Conservation (phyloP, 2,888 invertebrate species). For the Callyntrura guangdongensis region DNA sequence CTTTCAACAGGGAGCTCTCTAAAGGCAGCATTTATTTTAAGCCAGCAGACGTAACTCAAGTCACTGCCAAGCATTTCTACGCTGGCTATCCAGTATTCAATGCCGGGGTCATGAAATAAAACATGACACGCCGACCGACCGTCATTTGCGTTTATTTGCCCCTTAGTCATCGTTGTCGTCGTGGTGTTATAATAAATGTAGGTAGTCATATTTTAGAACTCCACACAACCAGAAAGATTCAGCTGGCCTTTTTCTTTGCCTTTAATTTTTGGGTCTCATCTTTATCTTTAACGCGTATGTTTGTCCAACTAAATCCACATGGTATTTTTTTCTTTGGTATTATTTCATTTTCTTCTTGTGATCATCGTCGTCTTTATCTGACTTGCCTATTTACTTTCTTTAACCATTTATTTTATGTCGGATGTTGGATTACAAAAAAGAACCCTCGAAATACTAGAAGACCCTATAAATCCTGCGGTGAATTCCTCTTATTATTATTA, state of each 20-base stretch:
- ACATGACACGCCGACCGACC: slow-evolving; percentile 21
- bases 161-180: not conserved
- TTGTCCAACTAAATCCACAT: slow-evolving; percentile 64
- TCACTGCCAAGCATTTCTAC: not conserved
- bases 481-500: slow-evolving; percentile 48
- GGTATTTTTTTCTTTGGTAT: slow-evolving; percentile 51
- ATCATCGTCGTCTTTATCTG: not conserved
- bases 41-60: not conserved
- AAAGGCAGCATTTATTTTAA: not conserved
- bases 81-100: not conserved
- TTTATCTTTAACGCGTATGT: slow-evolving; percentile 32
- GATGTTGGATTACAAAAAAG: not conserved
- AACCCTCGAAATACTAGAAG: slow-evolving; percentile 27
- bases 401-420: not conserved
- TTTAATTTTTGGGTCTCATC: not conserved
- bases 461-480: slow-evolving; percentile 36
- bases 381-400: slow-evolving; percentile 22
- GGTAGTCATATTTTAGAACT: not conserved
- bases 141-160: slow-evolving; percentile 17
- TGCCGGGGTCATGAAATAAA: slow-evolving; percentile 22
- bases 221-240: slow-evolving; percentile 74
- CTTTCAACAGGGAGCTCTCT: not conserved
- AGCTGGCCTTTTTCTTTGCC: slow-evolving; percentile 61
- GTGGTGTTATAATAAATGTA: not conserved
- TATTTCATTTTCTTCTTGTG: not conserved